Evolutionary conservation across 2,888 invertebrate species (phyloP), one percentile per base, ranked within the genome.

Genomic region (Orthosia cruda): DNA sequence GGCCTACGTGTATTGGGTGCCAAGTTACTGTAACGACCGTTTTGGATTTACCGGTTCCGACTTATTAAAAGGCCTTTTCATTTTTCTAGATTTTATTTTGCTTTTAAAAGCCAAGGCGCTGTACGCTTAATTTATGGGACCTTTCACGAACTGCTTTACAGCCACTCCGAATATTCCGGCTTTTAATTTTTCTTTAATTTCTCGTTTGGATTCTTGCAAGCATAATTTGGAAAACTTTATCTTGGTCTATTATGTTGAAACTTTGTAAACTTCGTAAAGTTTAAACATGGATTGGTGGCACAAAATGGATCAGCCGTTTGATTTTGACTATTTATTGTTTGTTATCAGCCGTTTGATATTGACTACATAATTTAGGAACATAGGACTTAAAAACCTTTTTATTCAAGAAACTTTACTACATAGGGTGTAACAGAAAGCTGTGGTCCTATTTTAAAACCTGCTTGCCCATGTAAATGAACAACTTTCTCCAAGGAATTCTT

Each of bases 1-100:
- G 55, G 50, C 45, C 55, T 68, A 79, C 71, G 71, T 83, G 62
- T 7, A 32, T 54, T 80, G 65, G 71, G 62, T 80, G 72, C 26
- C 23, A 61, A 69, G 32, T 77, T 32, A 59, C 49, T 20, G 40
- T 45, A 49, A 4, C 18, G 2, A 7, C 45, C 12, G 50, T 66
- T 50, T 82, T 57, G 77, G 23, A 65, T 59, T 65, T 55, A 66
- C 40, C 32, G 23, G 54, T 55, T 65, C 32, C 49, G n/a, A 16
- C n/a, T 66, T 26, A 71, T 23, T 23, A 18, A 15, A 3, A 26
- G 18, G 23, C 7, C 3, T 78, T 67, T 32, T 9, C 4, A 23
- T 59, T 50, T 55, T 57, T 49, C 13, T n/a, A 40, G 9, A 20
- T 11, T 3, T 0, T n/a, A 32, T 45, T 74, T 75, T 13, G 4